Evolutionary conservation across 2,113 vertebrate species (phyloP).

Genomic region (Phyllopteryx taeniolatus): DNA sequence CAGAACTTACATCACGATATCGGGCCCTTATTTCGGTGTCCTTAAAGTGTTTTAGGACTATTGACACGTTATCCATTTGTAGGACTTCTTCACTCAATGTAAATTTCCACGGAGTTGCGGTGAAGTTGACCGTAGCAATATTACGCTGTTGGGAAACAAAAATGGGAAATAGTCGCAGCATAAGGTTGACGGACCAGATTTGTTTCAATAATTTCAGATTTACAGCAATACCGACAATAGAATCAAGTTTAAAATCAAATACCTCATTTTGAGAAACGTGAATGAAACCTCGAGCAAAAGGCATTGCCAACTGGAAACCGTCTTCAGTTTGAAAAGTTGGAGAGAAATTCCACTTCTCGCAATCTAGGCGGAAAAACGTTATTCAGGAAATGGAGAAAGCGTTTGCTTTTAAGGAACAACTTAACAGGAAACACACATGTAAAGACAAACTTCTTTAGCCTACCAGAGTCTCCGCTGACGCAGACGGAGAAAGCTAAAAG

Average conservation of each 20-base stretch:
- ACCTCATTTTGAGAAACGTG: neutral
- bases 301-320: too few relatives aligned
- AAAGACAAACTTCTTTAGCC: neutral
- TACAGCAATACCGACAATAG: neutral
- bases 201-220: neutral
- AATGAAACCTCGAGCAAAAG: neutral
- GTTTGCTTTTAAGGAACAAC: too few relatives aligned
- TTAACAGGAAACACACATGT: too few relatives aligned
- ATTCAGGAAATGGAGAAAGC: too few relatives aligned
- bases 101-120: neutral
- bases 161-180: too few relatives aligned
- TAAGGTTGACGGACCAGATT: too few relatives aligned
- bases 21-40: accelerated
- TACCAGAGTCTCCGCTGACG: neutral
- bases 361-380: too few relatives aligned
- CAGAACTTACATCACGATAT: neutral
- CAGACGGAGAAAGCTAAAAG: too few relatives aligned
- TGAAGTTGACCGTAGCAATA: neutral
- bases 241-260: neutral
- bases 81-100: accelerated
- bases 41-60: neutral
- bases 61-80: neutral
- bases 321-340: too few relatives aligned
- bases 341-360: too few relatives aligned
- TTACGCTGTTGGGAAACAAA: neutral